These are phyloP conservation scores for Pseudomyrmex gracilis DNA, from an alignment of 1,140 invertebrate species.

Conservation along the genomic window DNA sequence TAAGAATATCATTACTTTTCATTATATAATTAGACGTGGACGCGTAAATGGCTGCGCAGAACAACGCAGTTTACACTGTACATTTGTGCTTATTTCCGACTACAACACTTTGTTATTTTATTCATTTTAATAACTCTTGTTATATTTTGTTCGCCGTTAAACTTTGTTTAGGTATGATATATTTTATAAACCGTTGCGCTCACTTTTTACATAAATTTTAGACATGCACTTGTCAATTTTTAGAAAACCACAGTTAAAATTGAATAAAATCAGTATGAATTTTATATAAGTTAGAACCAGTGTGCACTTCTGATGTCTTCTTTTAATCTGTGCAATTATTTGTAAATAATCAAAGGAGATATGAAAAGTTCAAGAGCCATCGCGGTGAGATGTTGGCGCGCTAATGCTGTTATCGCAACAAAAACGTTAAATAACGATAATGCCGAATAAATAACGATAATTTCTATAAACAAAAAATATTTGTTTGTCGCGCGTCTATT, in stretches of 20 bases:
- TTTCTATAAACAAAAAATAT: too few species aligned
- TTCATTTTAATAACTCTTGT: background rate
- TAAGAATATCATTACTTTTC: conserved; percentile 49
- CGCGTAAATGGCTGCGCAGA: background rate
- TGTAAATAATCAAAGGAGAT: too few species aligned
- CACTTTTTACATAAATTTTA: background rate
- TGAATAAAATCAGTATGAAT: conserved; percentile 55
- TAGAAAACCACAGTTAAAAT: conserved; percentile 58
- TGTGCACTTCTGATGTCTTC: conserved; percentile 33
- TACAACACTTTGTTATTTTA: background rate
- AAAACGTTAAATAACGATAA: too few species aligned
- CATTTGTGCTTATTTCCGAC: background rate
- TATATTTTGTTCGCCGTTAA: background rate
- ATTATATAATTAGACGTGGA: conserved; percentile 5
- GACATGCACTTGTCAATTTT: background rate
- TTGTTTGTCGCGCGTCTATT: too few species aligned
- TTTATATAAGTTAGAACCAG: conserved; percentile 53
- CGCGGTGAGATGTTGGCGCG: too few species aligned
- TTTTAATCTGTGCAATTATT: conserved; percentile 25
- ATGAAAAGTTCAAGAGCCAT: too few species aligned
- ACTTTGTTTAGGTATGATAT: conserved; percentile 8
- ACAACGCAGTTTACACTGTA: too few species aligned
- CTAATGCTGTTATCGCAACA: too few species aligned
- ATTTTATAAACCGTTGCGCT: conserved; percentile 48
- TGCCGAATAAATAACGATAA: too few species aligned